Evolutionary conservation across 2,113 vertebrate species (phyloP).

Genomic region (Ameiurus melas): DNA sequence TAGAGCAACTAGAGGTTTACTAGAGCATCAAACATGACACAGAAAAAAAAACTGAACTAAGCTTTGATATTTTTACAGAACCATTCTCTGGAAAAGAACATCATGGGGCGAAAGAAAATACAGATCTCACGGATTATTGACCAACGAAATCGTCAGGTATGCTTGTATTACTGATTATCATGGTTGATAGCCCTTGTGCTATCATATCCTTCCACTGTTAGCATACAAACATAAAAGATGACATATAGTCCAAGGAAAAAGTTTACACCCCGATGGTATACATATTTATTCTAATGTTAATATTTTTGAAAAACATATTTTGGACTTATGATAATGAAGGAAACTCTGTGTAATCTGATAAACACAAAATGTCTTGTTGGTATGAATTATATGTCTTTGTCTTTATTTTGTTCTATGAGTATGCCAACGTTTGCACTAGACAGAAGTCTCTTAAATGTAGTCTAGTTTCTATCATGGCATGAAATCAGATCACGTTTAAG

Average conservation of each 20-base stretch:
- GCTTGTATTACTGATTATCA: neutral
- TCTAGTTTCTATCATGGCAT: neutral
- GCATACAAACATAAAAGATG: neutral
- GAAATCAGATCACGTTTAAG: neutral
- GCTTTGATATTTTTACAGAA: conserved; percentile 41
- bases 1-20: neutral
- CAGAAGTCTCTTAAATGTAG: neutral
- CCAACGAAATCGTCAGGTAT: conserved; percentile 91
- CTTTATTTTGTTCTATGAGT: neutral
- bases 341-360: neutral
- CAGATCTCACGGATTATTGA: conserved; percentile 95
- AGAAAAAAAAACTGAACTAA: neutral
- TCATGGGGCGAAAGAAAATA: conserved; percentile 96
- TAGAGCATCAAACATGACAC: neutral
- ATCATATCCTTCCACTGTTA: neutral
- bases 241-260: neutral
- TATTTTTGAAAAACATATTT: neutral
- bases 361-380: neutral
- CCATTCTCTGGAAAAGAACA: conserved; percentile 34
- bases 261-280: neutral
- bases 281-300: neutral
- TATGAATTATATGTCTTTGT: neutral
- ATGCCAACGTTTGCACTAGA: neutral
- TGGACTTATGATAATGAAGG: neutral
- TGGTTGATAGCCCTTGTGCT: neutral